Conservation (phyloP, 1,140 invertebrate genomes). For the Halyomorpha halys region DNA sequence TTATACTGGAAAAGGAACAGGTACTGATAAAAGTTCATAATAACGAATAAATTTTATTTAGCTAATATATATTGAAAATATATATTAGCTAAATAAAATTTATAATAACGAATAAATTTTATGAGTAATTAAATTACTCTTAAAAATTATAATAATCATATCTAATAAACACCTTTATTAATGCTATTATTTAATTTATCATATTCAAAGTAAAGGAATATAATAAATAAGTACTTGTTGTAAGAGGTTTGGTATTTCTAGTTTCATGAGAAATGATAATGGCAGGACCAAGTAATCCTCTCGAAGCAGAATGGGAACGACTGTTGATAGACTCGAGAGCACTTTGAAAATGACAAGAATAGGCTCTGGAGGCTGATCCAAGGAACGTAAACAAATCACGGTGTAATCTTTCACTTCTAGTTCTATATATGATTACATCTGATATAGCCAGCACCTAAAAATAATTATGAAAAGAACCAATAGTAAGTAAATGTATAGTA, state of each 20-base stretch:
- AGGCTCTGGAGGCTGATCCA: conserved; percentile 64
- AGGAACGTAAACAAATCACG: conserved; percentile 72
- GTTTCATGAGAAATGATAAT: conserved; percentile 77
- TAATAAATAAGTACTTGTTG: conserved; percentile 1
- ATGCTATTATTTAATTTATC: too few relatives aligned
- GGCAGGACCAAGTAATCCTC: conserved; percentile 55
- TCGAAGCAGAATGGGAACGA: conserved; percentile 39
- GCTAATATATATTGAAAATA: too few relatives aligned
- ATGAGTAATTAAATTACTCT: too few relatives aligned
- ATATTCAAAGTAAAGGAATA: not conserved
- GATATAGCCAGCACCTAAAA: conserved; percentile 58
- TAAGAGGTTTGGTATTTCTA: conserved; percentile 46
- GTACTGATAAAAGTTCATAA: too few relatives aligned
- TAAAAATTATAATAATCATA: too few relatives aligned
- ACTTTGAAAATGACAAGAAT: conserved; percentile 59
- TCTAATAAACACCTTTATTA: too few relatives aligned
- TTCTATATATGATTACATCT: conserved; percentile 72
- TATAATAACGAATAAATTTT: too few relatives aligned
- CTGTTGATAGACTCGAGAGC: conserved; percentile 45
- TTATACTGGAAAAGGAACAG: too few relatives aligned
- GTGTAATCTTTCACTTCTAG: conserved; percentile 63
- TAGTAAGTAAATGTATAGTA: too few relatives aligned
- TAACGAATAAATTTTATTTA: too few relatives aligned
- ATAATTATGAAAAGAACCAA: too few relatives aligned
- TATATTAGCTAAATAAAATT: too few relatives aligned